phyloP scores from a whole-genome alignment of 2,113 vertebrate species.

The Crotalus tigris region DNA sequence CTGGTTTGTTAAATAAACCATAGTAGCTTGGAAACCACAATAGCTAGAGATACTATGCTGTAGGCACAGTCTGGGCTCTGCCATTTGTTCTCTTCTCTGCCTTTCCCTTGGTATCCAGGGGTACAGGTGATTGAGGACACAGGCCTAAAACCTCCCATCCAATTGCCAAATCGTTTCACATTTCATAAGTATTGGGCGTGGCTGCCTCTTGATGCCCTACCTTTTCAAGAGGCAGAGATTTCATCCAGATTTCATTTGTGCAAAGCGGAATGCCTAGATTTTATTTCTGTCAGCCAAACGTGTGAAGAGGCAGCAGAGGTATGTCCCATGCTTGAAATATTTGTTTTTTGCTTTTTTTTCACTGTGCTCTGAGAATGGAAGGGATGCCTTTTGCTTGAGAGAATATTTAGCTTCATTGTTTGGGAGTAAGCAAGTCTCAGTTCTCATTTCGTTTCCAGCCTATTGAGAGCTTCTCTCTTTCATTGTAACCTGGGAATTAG shows the following conservation, averaged over 20 bases:
- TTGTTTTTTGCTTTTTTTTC: not conserved
- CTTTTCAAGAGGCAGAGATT: conserved; percentile 9
- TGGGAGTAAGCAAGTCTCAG: not conserved
- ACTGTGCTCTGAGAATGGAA: not conserved
- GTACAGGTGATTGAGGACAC: not conserved
- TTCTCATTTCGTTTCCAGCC: not conserved
- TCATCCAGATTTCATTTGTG: conserved; percentile 14
- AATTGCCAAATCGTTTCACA: not conserved
- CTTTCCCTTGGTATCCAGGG: not conserved
- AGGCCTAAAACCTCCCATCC: not conserved
- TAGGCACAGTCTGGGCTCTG: not conserved
- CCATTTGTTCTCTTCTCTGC: not conserved
- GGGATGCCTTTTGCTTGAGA: not conserved
- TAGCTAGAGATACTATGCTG: not conserved
- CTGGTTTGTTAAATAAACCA: not conserved
- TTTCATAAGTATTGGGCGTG: conserved; percentile 27
- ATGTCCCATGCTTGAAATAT: not conserved
- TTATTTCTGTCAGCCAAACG: accelerated
- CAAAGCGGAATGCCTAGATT: conserved; percentile 34
- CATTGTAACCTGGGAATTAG: not conserved
- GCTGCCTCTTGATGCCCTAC: conserved; percentile 1
- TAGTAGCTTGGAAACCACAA: not conserved
- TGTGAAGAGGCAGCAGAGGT: not conserved
- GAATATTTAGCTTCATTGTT: not conserved
- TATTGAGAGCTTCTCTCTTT: not conserved